Evolutionary conservation across 2,888 invertebrate species (phyloP), one percentile per base, ranked within the genome.

Genomic region (Hydrotaea cyrtoneurina): DNA sequence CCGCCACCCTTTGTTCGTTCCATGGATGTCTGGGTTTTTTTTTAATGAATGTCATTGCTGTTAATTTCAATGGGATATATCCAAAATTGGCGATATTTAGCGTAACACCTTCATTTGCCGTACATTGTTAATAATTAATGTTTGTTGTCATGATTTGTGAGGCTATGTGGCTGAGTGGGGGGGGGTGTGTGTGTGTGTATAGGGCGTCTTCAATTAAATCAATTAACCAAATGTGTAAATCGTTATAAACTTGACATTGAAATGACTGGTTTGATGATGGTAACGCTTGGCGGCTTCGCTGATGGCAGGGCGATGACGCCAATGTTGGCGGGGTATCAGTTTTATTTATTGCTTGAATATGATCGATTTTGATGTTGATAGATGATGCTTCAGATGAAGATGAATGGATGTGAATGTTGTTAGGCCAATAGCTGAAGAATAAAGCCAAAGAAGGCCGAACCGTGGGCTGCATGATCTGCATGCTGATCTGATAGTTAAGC

Each of bases 221-320:
- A 31, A 66, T 66, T 39, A 66, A 66, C 39, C 17, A 39, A 66
- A 39, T 66, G n/a, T 72, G 26, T 72, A 55, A 23, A 31, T 72
- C 66, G 46, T 73, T 46, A 11, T 78, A 69, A 69, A 82, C 82
- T 78, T 82, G 82, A 82, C 82, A 82, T 82, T 82, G 82, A 78
- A 39, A 50, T 59, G 57, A 10, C 10, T n/a, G 19, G 36, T 39
- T 66, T 19, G n/a, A 17, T 15, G 36, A 10, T 31, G 23, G 13
- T 50, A 7, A n/a, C 7, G 31, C 7, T 50, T n/a, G n/a, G n/a
- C n/a, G n/a, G n/a, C n/a, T n/a, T n/a, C n/a, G n/a, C n/a, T n/a
- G n/a, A n/a, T n/a, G n/a, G n/a, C n/a, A n/a, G n/a, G 50, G 50
- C 50, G 50, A 50, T 43, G 50, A n/a, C n/a, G 50, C 43, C 2